Base-by-base conservation (phyloP, 1,140 invertebrate genomes). In the Sminthurides bifidus region DNA sequence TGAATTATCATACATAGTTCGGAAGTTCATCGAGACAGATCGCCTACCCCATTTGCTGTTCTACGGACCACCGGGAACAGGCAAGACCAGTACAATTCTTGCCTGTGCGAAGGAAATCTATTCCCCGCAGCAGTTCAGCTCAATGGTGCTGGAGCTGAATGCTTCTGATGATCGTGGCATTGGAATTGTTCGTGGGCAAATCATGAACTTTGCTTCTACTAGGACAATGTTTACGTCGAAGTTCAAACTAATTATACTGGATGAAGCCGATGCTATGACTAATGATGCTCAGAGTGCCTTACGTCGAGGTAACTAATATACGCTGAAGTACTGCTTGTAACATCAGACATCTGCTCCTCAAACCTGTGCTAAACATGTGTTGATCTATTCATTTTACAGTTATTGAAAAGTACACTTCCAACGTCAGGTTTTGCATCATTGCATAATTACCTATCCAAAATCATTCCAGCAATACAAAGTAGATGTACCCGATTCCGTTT, bases 221-320 rank as follows among this genome's bases (percentile, higher is more conserved):
- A 81, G 87, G 68, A 93, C 91, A 8, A 89, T 98, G 66, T 95
- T 96, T 68, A 92, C 84, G 73, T 82, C 82, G 51, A 86, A 88
- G 3, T 93, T 90, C 61, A 99, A 99, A 72, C 75, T 99, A 14
- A 90, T 99, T 40, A 98, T 99, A 64, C 72, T 99, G 12, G 96
- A 99, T 80, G 96, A 99, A 79, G 95, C 95, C 10, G 96, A 99
- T 80, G 92, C 95, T 2, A 99, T 99, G 96, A 99, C 96, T 2
- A 89, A 92, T 70, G 94, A 98, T 82, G 96, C 96, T 3, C 96
- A 99, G 72, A 98, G 97, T 81, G 94, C 95, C 29, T 74, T 98
- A 2, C 78, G 94, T 65, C 82, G 95, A 81, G 92, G 89, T 92
- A 77, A 79, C 75, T 19, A 38, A 54, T 52, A 24, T 31, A 5